phyloP scores from a whole-genome alignment of 2,797 vertebrate species.

The Chrysocyon brachyurus region DNA sequence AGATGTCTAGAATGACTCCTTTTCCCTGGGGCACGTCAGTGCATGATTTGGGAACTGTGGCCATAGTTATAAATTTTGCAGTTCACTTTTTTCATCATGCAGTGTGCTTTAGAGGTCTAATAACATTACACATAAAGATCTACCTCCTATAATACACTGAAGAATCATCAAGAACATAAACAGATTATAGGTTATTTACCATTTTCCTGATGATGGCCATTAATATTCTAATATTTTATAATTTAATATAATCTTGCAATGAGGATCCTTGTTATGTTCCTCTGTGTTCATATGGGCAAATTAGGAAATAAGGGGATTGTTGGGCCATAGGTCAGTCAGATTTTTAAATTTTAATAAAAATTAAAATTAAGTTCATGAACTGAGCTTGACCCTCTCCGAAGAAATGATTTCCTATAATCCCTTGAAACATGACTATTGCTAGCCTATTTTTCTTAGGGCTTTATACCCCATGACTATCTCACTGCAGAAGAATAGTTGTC shows the following conservation, averaged over 20 bases:
- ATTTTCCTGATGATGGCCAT: neutral
- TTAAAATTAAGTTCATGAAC: neutral
- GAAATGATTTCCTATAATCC: slow-evolving; percentile 8
- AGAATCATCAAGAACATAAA: neutral
- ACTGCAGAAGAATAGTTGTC: neutral
- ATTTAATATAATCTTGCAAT: neutral
- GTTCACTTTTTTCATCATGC: neutral
- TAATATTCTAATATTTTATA: neutral
- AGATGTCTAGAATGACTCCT: neutral
- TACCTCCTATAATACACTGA: neutral
- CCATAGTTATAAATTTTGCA: neutral
- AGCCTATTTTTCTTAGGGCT: slow-evolving; percentile 6
- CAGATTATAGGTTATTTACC: neutral
- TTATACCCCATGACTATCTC: neutral
- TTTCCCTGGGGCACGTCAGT: neutral
- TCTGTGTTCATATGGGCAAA: neutral
- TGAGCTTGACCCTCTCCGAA: neutral
- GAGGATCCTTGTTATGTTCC: neutral
- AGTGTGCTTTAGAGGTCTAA: neutral
- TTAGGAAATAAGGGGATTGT: neutral
- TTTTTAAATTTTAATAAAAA: neutral
- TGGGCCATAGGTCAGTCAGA: neutral
- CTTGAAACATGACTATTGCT: neutral
- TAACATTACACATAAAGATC: neutral
- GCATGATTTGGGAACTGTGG: neutral